Percentiles rank a stretch among this genome's conserved stretches.
phyloP scores from a whole-genome alignment of 1,140 invertebrate species.

The Drosophila leontia region DNA sequence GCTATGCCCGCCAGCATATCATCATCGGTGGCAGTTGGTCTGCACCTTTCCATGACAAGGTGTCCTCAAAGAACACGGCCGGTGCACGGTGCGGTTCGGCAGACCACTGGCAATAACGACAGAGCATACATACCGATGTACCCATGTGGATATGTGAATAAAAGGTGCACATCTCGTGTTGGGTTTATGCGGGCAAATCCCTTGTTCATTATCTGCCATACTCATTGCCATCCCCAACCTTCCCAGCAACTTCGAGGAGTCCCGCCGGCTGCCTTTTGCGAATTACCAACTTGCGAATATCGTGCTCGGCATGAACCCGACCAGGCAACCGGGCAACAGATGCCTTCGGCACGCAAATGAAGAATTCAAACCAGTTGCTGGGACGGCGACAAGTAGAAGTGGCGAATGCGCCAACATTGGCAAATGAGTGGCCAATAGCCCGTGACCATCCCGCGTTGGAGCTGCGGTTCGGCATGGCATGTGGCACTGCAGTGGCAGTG shows the following conservation, averaged over 20 bases:
- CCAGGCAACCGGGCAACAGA: constrained; percentile 23
- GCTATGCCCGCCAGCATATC: constrained; percentile 50
- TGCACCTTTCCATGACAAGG: constrained; percentile 69
- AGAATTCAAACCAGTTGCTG: constrained; percentile 73
- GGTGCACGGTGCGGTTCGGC: constrained; percentile 10
- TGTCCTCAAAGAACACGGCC: constrained; percentile 32
- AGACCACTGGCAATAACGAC: constrained; percentile 15
- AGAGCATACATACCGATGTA: constrained; percentile 15
- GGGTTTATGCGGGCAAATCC: constrained; percentile 13
- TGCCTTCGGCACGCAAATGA: constrained; percentile 70
- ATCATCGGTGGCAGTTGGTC: constrained; percentile 57
- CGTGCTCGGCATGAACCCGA: not conserved
- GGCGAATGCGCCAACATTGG: constrained; percentile 49
- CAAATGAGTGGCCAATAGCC: constrained; percentile 53
- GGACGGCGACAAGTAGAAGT: constrained; percentile 57
- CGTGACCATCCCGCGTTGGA: constrained; percentile 20
- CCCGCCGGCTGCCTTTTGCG: not conserved
- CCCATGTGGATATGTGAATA: constrained; percentile 11
- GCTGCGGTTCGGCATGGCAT: constrained; percentile 31
- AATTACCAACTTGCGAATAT: constrained; percentile 1
- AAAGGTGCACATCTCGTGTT: constrained; percentile 4
- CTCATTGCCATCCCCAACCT: not conserved
- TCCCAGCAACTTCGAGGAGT: not conserved
- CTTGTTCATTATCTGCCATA: not conserved
- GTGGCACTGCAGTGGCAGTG: constrained; percentile 14